These are phyloP conservation scores for Lepisosteus osseus DNA, from an alignment of 2,113 vertebrate genomes.

Conservation along the genomic window DNA sequence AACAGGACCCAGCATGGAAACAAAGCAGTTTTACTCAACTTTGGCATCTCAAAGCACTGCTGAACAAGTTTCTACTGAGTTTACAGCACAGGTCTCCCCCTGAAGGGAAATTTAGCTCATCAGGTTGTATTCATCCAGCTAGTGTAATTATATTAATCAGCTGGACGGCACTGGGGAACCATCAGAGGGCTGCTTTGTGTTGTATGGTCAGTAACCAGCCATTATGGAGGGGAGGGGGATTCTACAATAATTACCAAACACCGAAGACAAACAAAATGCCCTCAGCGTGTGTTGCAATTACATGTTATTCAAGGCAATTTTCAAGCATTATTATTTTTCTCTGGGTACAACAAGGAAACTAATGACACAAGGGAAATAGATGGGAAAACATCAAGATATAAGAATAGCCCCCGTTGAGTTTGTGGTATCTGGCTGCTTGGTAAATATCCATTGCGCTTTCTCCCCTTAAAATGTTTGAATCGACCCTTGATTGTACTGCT, in stretches of 20 bases:
- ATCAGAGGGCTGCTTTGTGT: neutral
- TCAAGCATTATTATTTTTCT: neutral
- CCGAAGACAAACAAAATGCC: neutral
- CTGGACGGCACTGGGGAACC: neutral
- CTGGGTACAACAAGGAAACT: neutral
- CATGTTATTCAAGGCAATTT: constrained; percentile 4
- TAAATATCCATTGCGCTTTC: no score
- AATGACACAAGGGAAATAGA: constrained; percentile 5
- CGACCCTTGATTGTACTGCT: no score
- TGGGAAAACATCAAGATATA: neutral
- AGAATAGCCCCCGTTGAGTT: no score
- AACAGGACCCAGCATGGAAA: no score
- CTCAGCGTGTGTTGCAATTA: neutral
- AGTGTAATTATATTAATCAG: neutral
- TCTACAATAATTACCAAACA: neutral
- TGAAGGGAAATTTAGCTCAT: neutral
- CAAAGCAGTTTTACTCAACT: no score
- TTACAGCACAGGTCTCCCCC: neutral
- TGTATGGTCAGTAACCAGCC: constrained; percentile 2
- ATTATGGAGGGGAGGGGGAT: neutral
- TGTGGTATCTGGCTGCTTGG: no score
- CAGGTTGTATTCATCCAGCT: neutral
- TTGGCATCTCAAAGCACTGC: no score
- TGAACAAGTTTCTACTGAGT: no score
- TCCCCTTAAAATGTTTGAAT: no score